phyloP scores from a whole-genome alignment of 2,797 vertebrate species.

The Peromyscus aztecus region DNA sequence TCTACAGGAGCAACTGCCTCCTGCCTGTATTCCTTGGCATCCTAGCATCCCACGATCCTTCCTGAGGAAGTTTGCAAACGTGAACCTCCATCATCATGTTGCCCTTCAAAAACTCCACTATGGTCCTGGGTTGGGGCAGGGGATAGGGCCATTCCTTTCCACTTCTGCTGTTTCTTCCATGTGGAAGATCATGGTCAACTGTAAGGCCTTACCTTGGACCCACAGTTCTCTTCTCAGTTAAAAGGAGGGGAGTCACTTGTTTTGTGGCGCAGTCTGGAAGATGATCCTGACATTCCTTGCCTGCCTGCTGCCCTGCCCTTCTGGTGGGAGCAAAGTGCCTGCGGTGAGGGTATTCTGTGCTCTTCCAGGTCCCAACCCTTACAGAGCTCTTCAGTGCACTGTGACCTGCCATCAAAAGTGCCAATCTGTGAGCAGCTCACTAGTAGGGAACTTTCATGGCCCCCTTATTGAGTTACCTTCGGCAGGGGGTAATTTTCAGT shows the following conservation, averaged over 20 bases:
- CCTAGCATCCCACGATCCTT: background rate
- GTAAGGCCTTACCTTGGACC: background rate
- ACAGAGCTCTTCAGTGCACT: too few species aligned
- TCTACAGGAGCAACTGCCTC: background rate
- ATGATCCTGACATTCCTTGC: background rate
- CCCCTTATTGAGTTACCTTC: background rate
- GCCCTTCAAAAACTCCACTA: background rate
- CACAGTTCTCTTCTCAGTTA: background rate
- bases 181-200: accelerated
- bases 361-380: background rate
- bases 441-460: background rate
- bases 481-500: background rate
- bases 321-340: background rate
- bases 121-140: background rate
- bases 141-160: background rate
- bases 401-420: background rate
- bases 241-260: background rate
- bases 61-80: background rate
- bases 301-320: background rate
- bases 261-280: background rate
- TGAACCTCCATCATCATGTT: background rate
- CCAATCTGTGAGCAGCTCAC: background rate
- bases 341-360: background rate
- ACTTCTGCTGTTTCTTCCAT: background rate
- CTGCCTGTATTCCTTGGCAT: background rate